Percentiles rank a stretch among this genome's conserved stretches.
Evolutionary conservation across 92 coral and sea anemone genomes (phyloP).

Genomic region (Porites rus): DNA sequence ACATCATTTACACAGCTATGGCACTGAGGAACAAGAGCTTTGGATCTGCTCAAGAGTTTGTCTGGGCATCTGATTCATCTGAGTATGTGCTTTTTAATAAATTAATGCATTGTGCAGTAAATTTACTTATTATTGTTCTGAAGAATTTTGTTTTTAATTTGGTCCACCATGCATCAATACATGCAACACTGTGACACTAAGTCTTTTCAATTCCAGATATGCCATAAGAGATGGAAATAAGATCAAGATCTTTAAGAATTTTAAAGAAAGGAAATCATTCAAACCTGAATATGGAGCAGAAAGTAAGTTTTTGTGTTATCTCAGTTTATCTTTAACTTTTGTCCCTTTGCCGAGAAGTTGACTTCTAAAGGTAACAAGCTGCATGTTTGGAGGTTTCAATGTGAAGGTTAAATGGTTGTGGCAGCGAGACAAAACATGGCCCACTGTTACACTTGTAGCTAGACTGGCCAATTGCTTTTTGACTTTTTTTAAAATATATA

Average conservation of each 20-base stretch:
- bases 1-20: slow-evolving; percentile 99
- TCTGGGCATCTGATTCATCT: slow-evolving; percentile 98
- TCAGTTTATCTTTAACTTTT: not conserved
- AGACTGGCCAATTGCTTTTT: no score
- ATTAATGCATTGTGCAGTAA: no score
- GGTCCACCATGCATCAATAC: no score
- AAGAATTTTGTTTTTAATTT: no score
- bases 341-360: not conserved
- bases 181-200: no score
- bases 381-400: no score
- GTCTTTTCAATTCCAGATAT: slow-evolving; percentile 53
- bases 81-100: slow-evolving; percentile 76
- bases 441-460: no score
- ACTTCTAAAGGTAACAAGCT: not conserved
- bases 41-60: slow-evolving; percentile 99
- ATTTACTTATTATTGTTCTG: no score
- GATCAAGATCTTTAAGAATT: slow-evolving; percentile 91
- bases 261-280: slow-evolving; percentile 95
- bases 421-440: no score
- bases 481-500: no score
- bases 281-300: slow-evolving; percentile 97
- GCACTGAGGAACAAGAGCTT: slow-evolving; percentile 98
- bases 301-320: slow-evolving; percentile 52
- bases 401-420: no score
- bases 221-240: slow-evolving; percentile 97